Percentiles rank a stretch among this genome's conserved stretches.
Evolutionary conservation across 2,113 vertebrate species (phyloP).

Genomic region (Ctenomys sociabilis): DNA sequence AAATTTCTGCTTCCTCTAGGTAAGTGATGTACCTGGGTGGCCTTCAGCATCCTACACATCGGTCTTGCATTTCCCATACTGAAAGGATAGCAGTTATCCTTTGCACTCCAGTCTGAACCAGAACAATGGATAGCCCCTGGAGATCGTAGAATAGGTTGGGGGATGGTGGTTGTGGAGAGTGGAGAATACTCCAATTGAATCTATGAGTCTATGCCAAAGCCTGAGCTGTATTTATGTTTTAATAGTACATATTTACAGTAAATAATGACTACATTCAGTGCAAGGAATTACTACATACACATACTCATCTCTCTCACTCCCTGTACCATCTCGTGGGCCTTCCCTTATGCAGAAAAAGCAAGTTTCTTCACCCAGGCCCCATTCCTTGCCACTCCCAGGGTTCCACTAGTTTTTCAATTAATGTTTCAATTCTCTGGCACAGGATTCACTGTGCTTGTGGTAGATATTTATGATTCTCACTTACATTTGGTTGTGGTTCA

Average conservation of each 20-base stretch:
- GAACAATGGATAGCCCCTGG: not conserved
- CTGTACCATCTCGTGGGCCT: not conserved
- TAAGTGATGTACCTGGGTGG: not conserved
- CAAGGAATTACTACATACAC: too few relatives aligned
- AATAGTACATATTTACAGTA: not conserved
- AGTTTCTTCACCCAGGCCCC: rapidly evolving
- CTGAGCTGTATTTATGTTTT: not conserved
- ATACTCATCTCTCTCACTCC: not conserved
- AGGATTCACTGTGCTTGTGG: not conserved
- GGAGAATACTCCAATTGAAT: not conserved
- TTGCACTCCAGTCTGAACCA: not conserved
- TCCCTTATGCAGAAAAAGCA: not conserved
- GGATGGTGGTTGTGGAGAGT: too few relatives aligned
- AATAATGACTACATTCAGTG: not conserved
- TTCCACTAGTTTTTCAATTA: not conserved
- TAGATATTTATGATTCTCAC: not conserved
- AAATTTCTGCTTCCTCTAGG: not conserved
- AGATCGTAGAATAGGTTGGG: not conserved
- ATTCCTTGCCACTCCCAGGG: not conserved
- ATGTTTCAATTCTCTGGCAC: not conserved
- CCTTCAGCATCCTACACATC: not conserved
- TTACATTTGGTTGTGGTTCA: not conserved
- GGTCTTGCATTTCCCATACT: not conserved
- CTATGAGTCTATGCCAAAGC: not conserved
- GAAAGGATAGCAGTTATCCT: not conserved